A percentile compares a stretch with the other conserved stretches of the same genome.
Evolutionary conservation across 2,888 invertebrate species (phyloP).

Genomic region (Pristionchus exspectatus): DNA sequence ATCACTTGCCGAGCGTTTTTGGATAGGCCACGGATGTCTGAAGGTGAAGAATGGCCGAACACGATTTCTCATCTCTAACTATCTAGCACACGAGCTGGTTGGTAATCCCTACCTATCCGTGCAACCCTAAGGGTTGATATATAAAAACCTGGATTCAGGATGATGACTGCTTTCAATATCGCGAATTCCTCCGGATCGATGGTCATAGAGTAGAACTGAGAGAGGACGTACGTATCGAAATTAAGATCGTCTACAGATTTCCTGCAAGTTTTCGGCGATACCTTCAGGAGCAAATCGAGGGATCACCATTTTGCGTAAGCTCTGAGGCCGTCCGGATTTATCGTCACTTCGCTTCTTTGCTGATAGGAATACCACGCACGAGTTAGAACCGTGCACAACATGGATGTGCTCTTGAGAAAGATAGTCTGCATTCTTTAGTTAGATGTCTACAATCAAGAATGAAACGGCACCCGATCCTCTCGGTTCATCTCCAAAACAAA

Average conservation of each 20-base stretch:
- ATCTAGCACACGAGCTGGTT: no score
- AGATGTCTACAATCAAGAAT: neutral
- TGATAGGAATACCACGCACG: neutral
- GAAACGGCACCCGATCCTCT: neutral
- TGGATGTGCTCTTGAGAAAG: neutral
- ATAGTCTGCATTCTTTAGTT: neutral
- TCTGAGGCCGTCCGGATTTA: neutral
- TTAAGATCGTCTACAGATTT: neutral
- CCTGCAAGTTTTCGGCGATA: neutral
- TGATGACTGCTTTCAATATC: neutral
- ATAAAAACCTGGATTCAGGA: neutral
- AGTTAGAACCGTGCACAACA: neutral
- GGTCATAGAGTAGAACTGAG: neutral
- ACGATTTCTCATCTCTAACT: neutral
- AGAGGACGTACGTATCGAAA: neutral
- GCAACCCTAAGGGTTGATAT: no score
- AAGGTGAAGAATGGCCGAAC: neutral
- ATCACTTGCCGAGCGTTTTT: neutral
- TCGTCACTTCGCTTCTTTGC: neutral
- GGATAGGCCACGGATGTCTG: neutral
- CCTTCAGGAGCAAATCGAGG: no score
- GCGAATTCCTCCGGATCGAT: neutral
- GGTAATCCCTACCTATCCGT: no score
- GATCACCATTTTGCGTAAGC: neutral
- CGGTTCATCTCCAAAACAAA: neutral